phyloP scores from a whole-genome alignment of 2,113 vertebrate species.

The Hippocampus zosterae region DNA sequence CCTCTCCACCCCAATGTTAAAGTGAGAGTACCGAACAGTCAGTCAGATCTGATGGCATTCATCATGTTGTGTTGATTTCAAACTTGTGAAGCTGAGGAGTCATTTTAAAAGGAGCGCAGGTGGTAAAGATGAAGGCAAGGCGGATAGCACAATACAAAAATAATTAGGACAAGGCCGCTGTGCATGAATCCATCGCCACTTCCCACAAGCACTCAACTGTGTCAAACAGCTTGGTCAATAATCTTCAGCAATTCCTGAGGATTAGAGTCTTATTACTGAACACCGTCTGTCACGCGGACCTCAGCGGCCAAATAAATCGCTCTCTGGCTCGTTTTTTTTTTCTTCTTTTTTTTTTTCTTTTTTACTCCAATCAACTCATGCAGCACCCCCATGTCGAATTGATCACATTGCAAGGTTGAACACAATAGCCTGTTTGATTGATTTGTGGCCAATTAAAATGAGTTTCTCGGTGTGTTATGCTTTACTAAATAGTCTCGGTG shows the following conservation, averaged over 20 bases:
- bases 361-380: not conserved
- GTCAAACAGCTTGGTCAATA: slow-evolving; percentile 73
- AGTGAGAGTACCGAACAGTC: too few species aligned
- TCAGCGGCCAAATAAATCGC: slow-evolving; percentile 36
- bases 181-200: slow-evolving; percentile 47
- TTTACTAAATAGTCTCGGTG: slow-evolving; percentile 8
- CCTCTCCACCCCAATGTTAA: too few species aligned
- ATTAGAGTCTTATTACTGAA: slow-evolving; percentile 71
- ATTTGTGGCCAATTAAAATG: not conserved
- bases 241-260: slow-evolving; percentile 71
- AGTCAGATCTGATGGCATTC: not conserved
- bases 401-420: slow-evolving; percentile 12
- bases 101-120: slow-evolving; percentile 12
- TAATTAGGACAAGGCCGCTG: slow-evolving; percentile 59
- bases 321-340: not conserved
- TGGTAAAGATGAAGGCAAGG: slow-evolving; percentile 31
- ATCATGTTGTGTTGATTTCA: not conserved
- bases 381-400: slow-evolving; percentile 3
- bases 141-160: slow-evolving; percentile 46
- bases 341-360: not conserved
- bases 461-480: not conserved
- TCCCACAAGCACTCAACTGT: slow-evolving; percentile 61
- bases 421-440: not conserved
- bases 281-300: slow-evolving; percentile 66
- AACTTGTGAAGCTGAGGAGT: not conserved